Evolutionary conservation across 2,113 vertebrate species (phyloP), one percentile per base, ranked within the genome.

Genomic region (Bufo bufo): DNA sequence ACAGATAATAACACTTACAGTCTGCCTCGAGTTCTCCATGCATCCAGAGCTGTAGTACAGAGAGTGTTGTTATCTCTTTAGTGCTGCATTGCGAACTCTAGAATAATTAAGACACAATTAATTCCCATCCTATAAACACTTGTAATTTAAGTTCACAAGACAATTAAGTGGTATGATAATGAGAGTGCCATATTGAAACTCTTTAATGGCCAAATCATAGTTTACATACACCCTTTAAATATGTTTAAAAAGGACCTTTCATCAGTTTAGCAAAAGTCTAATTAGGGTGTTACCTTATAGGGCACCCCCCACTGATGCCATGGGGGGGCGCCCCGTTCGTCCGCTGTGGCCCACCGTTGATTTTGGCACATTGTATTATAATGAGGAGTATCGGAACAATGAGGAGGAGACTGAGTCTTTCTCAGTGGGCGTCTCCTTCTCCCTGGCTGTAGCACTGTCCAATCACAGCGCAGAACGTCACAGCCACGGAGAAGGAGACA

Each of bases 131-230:
- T 83, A 65, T 66, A 83, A 66, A 66, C 58, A 83, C 59, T 83
- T 66, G 81, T 66, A 83, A 66, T 83, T 66, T 83, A 83, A 66
- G 58, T 83, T 83, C 59, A 83, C 81, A 83, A 66, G 61, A 83
- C 81, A 83, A 83, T 83, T 66, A 83, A 83, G 61, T 66, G 61
- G 81, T 66, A n/a, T 65, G 59, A n/a, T 65, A 83, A 83, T 83
- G 61, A 83, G 81, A 45, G 66, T 61, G 43, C 81, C 58, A 83
- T 83, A 83, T 50, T 83, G 58, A 83, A 65, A 50, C 59, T 5
- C 81, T 65, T 50, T 83, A 83, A 49, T 49, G 47, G 47, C 19
- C 61, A 66, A 83, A 63, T 14, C 43, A 13, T 17, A 61, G 13
- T 43, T 17, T 81, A 61, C 79, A 81, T 2, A 61, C 47, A 33